Conservation (phyloP, 2,113 vertebrate genomes). For the Trochalopteron elliotii region DNA sequence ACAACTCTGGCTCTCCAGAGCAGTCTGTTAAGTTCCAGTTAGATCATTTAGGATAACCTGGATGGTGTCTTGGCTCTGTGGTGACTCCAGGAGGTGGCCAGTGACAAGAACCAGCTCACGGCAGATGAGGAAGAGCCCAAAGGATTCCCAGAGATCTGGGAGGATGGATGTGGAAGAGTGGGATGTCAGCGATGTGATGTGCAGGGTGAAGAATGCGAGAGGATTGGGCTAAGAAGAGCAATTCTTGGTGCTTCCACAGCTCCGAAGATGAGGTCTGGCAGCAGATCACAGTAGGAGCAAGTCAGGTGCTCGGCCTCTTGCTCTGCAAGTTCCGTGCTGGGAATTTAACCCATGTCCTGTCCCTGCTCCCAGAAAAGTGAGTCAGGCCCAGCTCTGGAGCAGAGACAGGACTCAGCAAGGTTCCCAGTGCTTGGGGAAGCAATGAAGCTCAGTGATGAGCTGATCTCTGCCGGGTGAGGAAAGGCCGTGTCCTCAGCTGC, state of each 20-base stretch:
- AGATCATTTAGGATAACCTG: no score
- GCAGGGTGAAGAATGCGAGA: background rate
- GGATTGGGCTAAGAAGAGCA: background rate
- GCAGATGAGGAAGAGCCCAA: background rate
- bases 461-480: fast-evolving
- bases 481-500: fast-evolving
- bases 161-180: background rate
- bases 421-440: background rate
- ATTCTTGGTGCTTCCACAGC: background rate
- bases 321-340: no score
- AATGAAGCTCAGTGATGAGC: background rate
- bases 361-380: fast-evolving
- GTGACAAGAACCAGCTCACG: background rate
- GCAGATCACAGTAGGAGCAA: fast-evolving
- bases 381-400: background rate
- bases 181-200: background rate
- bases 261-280: no score
- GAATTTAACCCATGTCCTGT: background rate
- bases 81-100: background rate
- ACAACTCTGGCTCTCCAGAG: background rate
- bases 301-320: background rate
- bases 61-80: background rate
- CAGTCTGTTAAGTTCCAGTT: no score
- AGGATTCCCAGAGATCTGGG: background rate
- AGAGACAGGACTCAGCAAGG: fast-evolving